These are phyloP conservation scores for Turritopsis rubra DNA, from an alignment of 30 jellyfish, hydroid and myxozoan species.

Conservation along the genomic window DNA sequence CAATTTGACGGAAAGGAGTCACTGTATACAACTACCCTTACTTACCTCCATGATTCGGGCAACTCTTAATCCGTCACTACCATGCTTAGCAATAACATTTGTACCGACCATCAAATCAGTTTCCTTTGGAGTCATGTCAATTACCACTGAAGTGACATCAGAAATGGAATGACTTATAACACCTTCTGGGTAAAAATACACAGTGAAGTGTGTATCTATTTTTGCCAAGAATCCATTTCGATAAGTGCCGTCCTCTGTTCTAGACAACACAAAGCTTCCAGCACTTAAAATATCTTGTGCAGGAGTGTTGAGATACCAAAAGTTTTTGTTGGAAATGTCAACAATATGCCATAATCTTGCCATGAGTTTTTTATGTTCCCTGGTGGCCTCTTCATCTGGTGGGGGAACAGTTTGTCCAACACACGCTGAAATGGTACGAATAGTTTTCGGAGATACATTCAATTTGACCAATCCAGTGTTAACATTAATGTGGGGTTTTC, in stretches of 20 bases:
- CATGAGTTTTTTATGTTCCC: constrained; percentile 32
- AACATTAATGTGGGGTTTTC: constrained; percentile 78
- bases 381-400: constrained; percentile 4
- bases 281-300: constrained; percentile 42
- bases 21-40: not conserved
- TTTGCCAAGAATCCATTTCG: constrained; percentile 82
- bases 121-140: constrained; percentile 65
- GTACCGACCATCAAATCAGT: constrained; percentile 63
- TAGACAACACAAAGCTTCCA: constrained; percentile 96
- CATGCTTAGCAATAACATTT: constrained; percentile 47
- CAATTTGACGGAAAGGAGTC: no score
- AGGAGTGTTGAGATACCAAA: constrained; percentile 37
- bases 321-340: constrained; percentile 8
- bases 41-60: constrained; percentile 30
- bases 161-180: constrained; percentile 52
- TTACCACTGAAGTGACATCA: constrained; percentile 71
- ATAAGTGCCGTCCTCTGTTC: constrained; percentile 65
- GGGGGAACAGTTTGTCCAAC: constrained; percentile 26
- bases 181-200: constrained; percentile 82
- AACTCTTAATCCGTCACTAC: constrained; percentile 9
- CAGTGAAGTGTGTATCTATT: constrained; percentile 78
- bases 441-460: constrained; percentile 78
- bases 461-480: constrained; percentile 40
- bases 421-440: constrained; percentile 63
- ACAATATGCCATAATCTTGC: constrained; percentile 13